Evolutionary conservation across 2,113 vertebrate species (phyloP), one percentile per base, ranked within the genome.

Genomic region (Rhea americana): DNA sequence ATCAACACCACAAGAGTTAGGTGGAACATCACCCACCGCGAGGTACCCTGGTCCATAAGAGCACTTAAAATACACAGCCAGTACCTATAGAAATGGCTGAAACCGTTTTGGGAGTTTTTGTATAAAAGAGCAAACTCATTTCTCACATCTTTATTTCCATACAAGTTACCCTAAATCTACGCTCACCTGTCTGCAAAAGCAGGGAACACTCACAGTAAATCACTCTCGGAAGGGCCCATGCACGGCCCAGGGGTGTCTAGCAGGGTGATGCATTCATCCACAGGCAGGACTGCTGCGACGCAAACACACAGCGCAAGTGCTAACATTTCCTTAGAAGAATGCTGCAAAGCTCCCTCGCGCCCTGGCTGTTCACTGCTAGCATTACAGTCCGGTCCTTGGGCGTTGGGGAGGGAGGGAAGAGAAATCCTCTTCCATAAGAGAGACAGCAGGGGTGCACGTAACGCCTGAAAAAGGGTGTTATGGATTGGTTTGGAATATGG

Each of bases 1-100:
- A 63, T 67, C 3, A 1, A 19, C 75, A 21, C 37, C 63, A 19
- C 0, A 0, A 50, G 26, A 32, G 39, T 5, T 61, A 20, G 50
- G 25, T 0, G 0, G 65, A 80, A 72, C 74, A 28, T 14, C 35
- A 0, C 90, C 77, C 0, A 0, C 37, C 1, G 0, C 0, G 0
- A 62, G 77, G 50, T 48, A n/a, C 71, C 76, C 39, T 4, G 0
- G 58, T 35, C 90, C 74, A 78, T 90, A 94, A 94, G 91, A 90
- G 94, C 96, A 94, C 95, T 96, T 96, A 83, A 53, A 41, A 71
- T n/a, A 70, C 65, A 22, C 30, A 68, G 77, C 70, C 86, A 70
- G 53, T 22, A 3, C 80, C 17, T 9, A 0, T 28, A 41, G 65
- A 7, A 68, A 51, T 1, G 0, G 39, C 83, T 68, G 48, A 43